Evolutionary conservation across 1,140 invertebrate genomes (phyloP).

Genomic region (Tetragnatha versicolor): DNA sequence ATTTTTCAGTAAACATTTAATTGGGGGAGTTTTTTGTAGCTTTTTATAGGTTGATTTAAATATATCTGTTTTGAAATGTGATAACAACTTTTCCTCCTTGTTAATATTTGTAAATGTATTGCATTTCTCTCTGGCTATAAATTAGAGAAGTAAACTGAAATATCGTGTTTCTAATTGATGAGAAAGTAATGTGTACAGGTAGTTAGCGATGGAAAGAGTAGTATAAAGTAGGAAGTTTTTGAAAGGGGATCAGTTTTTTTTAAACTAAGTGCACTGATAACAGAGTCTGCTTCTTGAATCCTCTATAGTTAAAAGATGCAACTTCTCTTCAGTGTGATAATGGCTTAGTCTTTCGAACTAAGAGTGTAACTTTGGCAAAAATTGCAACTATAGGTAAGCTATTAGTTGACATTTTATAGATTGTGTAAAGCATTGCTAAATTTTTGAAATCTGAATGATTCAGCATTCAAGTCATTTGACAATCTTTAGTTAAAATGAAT

Average conservation of each 20-base stretch:
- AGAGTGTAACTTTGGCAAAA: constrained; percentile 23
- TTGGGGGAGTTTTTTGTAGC: too few relatives aligned
- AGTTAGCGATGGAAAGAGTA: constrained; percentile 10
- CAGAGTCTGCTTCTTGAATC: constrained; percentile 18
- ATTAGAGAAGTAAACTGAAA: too few relatives aligned
- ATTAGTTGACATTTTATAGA: constrained; percentile 19
- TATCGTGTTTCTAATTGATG: background rate
- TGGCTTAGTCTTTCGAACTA: constrained; percentile 39
- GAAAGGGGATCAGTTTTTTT: constrained; percentile 14
- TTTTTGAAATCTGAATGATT: constrained; percentile 9
- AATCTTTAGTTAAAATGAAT: constrained; percentile 43
- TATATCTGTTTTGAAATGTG: too few relatives aligned
- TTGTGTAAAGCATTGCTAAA: constrained; percentile 14
- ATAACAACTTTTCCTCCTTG: too few relatives aligned
- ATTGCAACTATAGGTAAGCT: constrained; percentile 35
- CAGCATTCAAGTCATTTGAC: constrained; percentile 3
- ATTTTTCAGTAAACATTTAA: too few relatives aligned
- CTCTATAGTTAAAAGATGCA: constrained; percentile 12
- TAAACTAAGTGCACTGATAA: constrained; percentile 42
- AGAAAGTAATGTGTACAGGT: constrained; percentile 13
- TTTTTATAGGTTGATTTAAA: too few relatives aligned
- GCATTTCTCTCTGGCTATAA: too few relatives aligned
- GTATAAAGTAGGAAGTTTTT: constrained; percentile 32
- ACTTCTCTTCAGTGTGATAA: constrained; percentile 50
- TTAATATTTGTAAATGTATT: too few relatives aligned